phyloP scores from a whole-genome alignment of 2,113 vertebrate genomes.

The Vulpes vulpes region DNA sequence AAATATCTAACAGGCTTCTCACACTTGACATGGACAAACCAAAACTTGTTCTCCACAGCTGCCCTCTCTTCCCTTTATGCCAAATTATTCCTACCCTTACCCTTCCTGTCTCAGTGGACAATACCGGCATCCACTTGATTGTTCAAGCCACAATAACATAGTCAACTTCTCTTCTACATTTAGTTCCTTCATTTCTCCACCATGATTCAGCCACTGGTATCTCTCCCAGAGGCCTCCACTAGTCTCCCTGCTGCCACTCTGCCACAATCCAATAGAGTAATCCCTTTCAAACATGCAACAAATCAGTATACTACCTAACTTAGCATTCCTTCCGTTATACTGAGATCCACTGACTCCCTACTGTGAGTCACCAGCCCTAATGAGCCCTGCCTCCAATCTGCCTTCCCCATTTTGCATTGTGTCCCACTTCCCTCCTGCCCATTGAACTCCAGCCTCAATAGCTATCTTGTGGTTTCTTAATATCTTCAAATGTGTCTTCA shows the following conservation, averaged over 20 bases:
- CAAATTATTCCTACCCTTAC: not conserved
- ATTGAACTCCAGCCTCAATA: not conserved
- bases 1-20: slow-evolving; percentile 1
- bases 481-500: not conserved
- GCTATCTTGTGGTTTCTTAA: not conserved
- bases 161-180: not conserved
- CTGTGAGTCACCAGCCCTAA: not conserved
- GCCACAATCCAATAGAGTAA: not conserved
- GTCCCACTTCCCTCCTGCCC: not conserved
- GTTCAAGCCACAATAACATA: not conserved
- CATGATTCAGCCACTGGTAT: not conserved
- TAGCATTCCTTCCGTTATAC: not conserved
- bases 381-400: not conserved
- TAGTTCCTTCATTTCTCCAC: not conserved
- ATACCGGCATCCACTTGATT: not conserved
- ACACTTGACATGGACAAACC: not conserved
- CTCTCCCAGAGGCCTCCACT: not conserved
- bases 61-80: not conserved
- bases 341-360: not conserved
- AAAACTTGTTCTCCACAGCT: not conserved
- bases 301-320: not conserved
- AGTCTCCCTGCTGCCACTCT: not conserved
- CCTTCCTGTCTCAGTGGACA: not conserved
- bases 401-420: no score
- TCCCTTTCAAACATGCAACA: not conserved